These are phyloP conservation scores for Antitype chi DNA, from an alignment of 2,888 invertebrate species.

Conservation along the genomic window DNA sequence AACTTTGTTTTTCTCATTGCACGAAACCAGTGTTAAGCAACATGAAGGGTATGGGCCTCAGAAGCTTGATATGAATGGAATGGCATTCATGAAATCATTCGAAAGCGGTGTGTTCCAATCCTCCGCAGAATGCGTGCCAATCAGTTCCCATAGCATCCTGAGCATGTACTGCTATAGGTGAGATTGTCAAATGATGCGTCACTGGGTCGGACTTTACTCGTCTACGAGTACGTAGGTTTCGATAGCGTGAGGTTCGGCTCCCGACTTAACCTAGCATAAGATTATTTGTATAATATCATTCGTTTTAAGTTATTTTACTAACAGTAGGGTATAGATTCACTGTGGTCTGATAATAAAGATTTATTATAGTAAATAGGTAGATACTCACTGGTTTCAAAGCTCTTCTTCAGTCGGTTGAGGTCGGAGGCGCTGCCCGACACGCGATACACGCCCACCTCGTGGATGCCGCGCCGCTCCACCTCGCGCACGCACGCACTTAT, in stretches of 20 bases:
- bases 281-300: not conserved
- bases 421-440: conserved; percentile 98
- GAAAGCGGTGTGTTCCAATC: not conserved
- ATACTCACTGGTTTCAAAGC: conserved; percentile 97
- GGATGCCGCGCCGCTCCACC: conserved; percentile 97
- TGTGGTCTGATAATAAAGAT: not conserved
- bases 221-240: not conserved
- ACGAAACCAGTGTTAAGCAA: too few relatives aligned
- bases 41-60: too few relatives aligned
- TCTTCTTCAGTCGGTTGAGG: conserved; percentile 96
- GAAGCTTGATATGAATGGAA: not conserved
- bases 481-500: conserved; percentile 97
- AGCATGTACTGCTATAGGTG: not conserved
- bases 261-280: not conserved
- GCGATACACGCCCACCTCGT: conserved; percentile 97
- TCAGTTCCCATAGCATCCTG: not conserved
- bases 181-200: not conserved
- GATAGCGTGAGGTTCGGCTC: not conserved
- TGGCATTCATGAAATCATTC: not conserved
- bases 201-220: not conserved
- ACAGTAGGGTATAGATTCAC: not conserved
- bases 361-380: conserved; percentile 9
- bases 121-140: not conserved
- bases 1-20: not conserved
- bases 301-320: not conserved